Percentiles rank a stretch among this genome's conserved stretches.
Evolutionary conservation across 2,797 vertebrate species (phyloP).

Genomic region (Protosalanx chinensis): DNA sequence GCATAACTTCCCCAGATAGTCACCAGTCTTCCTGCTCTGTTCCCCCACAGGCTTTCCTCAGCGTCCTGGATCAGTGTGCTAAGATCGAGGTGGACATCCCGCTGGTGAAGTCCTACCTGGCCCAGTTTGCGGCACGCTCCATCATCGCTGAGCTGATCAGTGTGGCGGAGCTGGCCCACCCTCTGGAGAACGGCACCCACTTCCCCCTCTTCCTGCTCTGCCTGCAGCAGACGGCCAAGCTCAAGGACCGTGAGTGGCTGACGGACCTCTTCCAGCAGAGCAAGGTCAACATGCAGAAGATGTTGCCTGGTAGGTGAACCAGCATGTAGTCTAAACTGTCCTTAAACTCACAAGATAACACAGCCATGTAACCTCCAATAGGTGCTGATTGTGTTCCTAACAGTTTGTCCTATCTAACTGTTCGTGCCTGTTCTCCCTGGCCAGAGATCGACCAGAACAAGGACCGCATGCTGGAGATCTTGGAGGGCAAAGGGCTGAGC

Average conservation of each 20-base stretch:
- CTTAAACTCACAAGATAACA: no score
- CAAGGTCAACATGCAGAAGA: conserved; percentile 99
- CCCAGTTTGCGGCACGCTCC: conserved; percentile 94
- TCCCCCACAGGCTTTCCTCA: conserved; percentile 83
- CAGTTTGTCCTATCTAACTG: no score
- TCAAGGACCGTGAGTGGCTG: conserved; percentile 96
- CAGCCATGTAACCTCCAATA: no score
- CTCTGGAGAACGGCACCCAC: conserved; percentile 95
- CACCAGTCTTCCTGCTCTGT: background rate
- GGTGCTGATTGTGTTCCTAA: no score
- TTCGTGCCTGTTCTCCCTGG: background rate
- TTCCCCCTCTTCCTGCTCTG: conserved; percentile 98
- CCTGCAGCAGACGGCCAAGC: conserved; percentile 93
- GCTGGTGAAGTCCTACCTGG: conserved; percentile 98
- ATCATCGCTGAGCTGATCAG: conserved; percentile 94
- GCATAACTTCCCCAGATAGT: background rate
- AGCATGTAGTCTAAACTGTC: background rate
- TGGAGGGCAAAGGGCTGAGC: conserved; percentile 96
- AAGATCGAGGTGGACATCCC: conserved; percentile 95
- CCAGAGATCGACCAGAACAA: conserved; percentile 98
- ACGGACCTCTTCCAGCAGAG: conserved; percentile 96
- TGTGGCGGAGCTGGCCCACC: conserved; percentile 93
- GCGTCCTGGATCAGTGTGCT: conserved; percentile 93
- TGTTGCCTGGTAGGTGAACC: conserved; percentile 42
- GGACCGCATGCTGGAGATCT: conserved; percentile 98